Evolutionary conservation across 1,140 invertebrate species (phyloP), one percentile per base, ranked within the genome.

Genomic region (Agrilus planipennis): DNA sequence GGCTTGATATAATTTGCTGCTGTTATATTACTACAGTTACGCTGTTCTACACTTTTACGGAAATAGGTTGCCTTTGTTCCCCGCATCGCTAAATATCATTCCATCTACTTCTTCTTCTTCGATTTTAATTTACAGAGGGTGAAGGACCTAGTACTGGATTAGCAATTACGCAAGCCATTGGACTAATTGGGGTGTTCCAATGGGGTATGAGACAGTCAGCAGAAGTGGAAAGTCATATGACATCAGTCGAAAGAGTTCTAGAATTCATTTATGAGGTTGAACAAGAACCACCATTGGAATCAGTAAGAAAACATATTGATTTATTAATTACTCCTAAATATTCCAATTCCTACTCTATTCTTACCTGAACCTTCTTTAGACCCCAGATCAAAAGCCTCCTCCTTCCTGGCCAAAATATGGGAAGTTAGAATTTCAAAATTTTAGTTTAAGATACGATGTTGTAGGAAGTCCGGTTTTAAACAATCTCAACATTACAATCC

Each of bases 191-290:
- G 6, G 81, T 86, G 76, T 72, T 89, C 41, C 85, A 90, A 56
- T 81, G 82, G 64, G 82, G 82, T 12, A 79, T 89, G 35, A 70
- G 83, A 23, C 82, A 88, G 55, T 73, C 76, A 9, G 79, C 84
- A 0, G 86, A 89, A 57, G 76, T 83, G 1, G 72, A 89, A 51
- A 80, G 80, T 32, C 74, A 87, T 55, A 84, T 90, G 77, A 85
- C 83, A 1, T 79, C 81, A 16, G 81, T 86, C 1, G 81, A 86
- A 59, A 68, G 82, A 45, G 70, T 86, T 10, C 44, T 83, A 55
- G 90, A 87, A 46, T 88, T 86, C 50, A 45, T 53, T 0, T n/a
- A n/a, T n/a, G 61, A 72, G 27, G 54, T 85, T 2, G 70, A 76
- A 0, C 57, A 65, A 30, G 78, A 81, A 61, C 56, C 52, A 18